These are phyloP conservation scores for Mus spretus DNA, from an alignment of 2,797 vertebrate genomes.

Conservation along the genomic window DNA sequence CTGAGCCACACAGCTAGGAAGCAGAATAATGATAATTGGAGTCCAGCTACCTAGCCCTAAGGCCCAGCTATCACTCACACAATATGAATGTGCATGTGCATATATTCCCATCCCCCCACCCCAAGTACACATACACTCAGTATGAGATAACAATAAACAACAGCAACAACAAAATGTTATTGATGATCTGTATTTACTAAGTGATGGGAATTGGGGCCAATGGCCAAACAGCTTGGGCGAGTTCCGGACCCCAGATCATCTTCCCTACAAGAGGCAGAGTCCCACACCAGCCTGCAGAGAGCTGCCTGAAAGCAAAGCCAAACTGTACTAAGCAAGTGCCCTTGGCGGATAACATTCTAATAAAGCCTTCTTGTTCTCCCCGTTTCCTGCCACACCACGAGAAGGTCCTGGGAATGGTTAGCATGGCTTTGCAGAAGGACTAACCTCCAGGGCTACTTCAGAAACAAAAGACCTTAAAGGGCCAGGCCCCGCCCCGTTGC, in stretches of 20 bases:
- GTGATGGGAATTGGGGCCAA: not conserved
- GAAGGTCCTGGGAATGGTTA: slow-evolving; percentile 70
- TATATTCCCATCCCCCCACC: not conserved
- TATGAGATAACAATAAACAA: not conserved
- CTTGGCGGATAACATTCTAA: slow-evolving; percentile 64
- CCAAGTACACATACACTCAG: not conserved
- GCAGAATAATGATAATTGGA: not conserved
- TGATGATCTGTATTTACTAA: not conserved
- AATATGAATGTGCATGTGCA: not conserved
- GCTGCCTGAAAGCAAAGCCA: slow-evolving; percentile 44
- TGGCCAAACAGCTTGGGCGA: not conserved
- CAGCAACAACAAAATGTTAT: too few relatives aligned
- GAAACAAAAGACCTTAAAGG: slow-evolving; percentile 62
- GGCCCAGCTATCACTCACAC: not conserved
- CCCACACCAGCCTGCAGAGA: not conserved
- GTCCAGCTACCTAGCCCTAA: not conserved
- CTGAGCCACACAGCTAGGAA: not conserved
- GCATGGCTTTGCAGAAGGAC: slow-evolving; percentile 53
- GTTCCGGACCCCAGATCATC: not conserved
- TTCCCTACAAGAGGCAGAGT: not conserved
- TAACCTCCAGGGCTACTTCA: slow-evolving; percentile 28
- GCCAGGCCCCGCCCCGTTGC: not conserved
- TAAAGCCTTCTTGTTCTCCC: slow-evolving; percentile 78
- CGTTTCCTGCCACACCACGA: slow-evolving; percentile 60
- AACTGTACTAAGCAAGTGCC: slow-evolving; percentile 1